phyloP scores from a whole-genome alignment of 2,113 vertebrate species.

The Nansenia antarctica region DNA sequence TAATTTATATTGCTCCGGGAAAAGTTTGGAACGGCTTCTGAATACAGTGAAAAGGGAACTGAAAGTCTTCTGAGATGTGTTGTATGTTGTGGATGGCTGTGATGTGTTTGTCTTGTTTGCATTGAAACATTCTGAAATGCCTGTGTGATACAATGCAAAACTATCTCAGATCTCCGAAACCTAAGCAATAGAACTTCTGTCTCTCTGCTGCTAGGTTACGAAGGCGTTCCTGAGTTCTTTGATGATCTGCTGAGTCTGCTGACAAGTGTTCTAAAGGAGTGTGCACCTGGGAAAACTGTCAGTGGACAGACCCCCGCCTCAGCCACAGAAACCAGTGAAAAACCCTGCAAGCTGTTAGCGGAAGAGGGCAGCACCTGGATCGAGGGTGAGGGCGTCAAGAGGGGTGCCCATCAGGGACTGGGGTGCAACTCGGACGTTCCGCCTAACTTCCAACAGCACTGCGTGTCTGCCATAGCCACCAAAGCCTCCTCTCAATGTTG shows the following conservation, averaged over 20 bases:
- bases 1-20: too few species aligned
- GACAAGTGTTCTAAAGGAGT: conserved; percentile 76
- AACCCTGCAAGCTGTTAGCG: conserved; percentile 67
- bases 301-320: conserved; percentile 52
- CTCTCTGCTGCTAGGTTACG: conserved; percentile 72
- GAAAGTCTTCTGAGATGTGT: too few species aligned
- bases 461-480: conserved; percentile 78
- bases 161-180: not conserved
- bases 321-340: conserved; percentile 70
- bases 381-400: conserved; percentile 73
- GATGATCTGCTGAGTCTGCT: conserved; percentile 85
- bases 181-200: not conserved
- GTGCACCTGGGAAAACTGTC: conserved; percentile 26
- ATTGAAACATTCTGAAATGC: too few species aligned
- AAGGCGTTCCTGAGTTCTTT: conserved; percentile 86
- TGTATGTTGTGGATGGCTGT: too few species aligned
- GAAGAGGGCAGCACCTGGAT: conserved; percentile 75
- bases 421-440: conserved; percentile 78
- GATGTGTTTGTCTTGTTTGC: too few species aligned
- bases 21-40: too few species aligned
- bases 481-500: conserved; percentile 84
- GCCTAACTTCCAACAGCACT: conserved; percentile 84
- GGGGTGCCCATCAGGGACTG: conserved; percentile 81
- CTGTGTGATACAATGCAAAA: not conserved
- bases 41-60: too few species aligned